Evolutionary conservation across 1,140 invertebrate genomes (phyloP).

Genomic region (Phortica variegata): DNA sequence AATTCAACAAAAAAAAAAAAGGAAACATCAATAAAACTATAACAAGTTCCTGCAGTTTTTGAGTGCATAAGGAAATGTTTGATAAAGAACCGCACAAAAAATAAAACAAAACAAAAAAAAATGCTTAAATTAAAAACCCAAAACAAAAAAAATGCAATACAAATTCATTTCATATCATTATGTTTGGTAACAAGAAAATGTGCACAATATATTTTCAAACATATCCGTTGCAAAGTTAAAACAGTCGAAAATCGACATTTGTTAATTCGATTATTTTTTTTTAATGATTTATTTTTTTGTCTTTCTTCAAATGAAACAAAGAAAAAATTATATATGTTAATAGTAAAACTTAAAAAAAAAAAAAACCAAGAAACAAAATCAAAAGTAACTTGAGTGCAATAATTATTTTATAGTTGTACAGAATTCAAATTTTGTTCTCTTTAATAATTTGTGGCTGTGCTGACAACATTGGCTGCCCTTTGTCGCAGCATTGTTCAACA

Average conservation of each 20-base stretch:
- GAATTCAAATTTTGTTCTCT: too few species aligned
- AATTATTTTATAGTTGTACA: conserved; percentile 26
- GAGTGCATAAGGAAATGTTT: conserved; percentile 22
- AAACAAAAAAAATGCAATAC: conserved; percentile 17
- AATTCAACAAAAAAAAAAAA: conserved; percentile 21
- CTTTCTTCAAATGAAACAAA: conserved; percentile 16
- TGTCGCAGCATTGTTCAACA: too few species aligned
- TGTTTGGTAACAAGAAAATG: too few species aligned
- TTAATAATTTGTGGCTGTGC: too few species aligned
- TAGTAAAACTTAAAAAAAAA: conserved; percentile 4
- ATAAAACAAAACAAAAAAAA: conserved; percentile 13
- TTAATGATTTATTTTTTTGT: too few species aligned
- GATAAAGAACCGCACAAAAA: conserved; percentile 12
- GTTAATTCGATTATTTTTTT: too few species aligned
- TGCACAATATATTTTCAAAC: too few species aligned
- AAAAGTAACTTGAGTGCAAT: conserved; percentile 47
- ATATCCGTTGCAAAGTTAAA: too few species aligned
- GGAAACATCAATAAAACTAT: conserved; percentile 14
- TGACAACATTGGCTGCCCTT: too few species aligned
- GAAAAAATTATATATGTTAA: conserved; percentile 8
- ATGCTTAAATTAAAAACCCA: conserved; percentile 5
- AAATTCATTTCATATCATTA: too few species aligned
- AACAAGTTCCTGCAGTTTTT: conserved; percentile 48
- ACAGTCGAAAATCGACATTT: too few species aligned
- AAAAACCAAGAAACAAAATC: conserved; percentile 27